Conservation (phyloP, 2,797 vertebrate genomes). For the Lithobates pipiens region DNA sequence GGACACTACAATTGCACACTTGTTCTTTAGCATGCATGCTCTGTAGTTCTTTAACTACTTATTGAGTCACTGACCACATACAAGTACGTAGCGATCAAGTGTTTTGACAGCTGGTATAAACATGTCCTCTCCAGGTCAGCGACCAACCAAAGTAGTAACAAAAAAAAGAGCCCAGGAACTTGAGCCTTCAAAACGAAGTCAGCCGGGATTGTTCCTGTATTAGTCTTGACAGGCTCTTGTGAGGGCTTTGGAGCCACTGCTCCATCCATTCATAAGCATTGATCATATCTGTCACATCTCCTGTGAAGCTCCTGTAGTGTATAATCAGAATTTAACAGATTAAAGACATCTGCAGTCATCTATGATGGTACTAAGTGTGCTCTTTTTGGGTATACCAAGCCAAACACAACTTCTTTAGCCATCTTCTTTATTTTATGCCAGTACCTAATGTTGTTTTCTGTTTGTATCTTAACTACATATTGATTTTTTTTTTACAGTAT, state of each 20-base stretch:
- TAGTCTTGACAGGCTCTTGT: not conserved
- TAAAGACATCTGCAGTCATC: not conserved
- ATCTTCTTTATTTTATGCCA: not conserved
- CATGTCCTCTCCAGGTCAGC: no score
- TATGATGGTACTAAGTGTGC: not conserved
- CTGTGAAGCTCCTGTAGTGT: no score
- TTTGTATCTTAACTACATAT: not conserved
- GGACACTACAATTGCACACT: no score
- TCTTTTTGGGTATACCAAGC: not conserved
- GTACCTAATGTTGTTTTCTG: not conserved
- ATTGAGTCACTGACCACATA: no score
- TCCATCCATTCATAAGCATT: not conserved
- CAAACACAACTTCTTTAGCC: no score
- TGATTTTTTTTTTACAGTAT: slow-evolving; percentile 79
- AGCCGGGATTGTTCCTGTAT: not conserved
- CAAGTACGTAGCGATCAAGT: no score
- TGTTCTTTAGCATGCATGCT: no score
- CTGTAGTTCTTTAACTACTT: no score
- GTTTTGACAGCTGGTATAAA: no score
- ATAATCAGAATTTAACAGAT: not conserved
- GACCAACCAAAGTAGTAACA: no score
- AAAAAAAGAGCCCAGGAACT: no score
- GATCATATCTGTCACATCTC: not conserved
- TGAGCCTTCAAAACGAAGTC: not conserved
- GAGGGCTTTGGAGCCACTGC: not conserved